A percentile compares a stretch with the other conserved stretches of the same genome.
Evolutionary conservation across 1,140 invertebrate species (phyloP).

Genomic region (Dermatophagoides farinae): DNA sequence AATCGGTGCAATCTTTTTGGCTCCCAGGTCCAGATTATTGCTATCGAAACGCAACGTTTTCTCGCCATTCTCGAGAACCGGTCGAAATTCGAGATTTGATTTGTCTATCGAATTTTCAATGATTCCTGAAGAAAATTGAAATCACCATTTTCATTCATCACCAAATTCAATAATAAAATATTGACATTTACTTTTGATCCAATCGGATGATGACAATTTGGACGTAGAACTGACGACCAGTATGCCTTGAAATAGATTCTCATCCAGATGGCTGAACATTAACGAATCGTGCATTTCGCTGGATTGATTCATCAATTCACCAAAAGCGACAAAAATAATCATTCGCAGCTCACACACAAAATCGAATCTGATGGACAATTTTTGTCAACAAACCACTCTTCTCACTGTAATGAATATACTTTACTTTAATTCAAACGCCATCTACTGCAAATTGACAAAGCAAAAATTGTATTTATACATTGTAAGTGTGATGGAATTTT

Average conservation of each 20-base stretch:
- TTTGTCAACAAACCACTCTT: no score
- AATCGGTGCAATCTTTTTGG: neutral
- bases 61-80: neutral
- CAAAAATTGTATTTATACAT: no score
- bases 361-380: no score
- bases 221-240: neutral
- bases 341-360: no score
- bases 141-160: neutral
- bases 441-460: no score
- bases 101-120: neutral
- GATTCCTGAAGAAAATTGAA: neutral
- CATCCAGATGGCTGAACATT: neutral
- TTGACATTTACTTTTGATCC: neutral
- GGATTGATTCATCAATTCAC: neutral
- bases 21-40: neutral
- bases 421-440: no score
- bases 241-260: conserved; percentile 2
- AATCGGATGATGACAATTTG: neutral
- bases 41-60: neutral
- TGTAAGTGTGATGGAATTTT: no score
- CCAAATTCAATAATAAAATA: neutral
- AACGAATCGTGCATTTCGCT: neutral
- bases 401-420: no score
- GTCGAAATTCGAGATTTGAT: neutral
- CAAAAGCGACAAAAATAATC: no score